A percentile compares a stretch with the other conserved stretches of the same genome.
Evolutionary conservation across 2,888 invertebrate species (phyloP).

Genomic region (Melinopterus prodromus): DNA sequence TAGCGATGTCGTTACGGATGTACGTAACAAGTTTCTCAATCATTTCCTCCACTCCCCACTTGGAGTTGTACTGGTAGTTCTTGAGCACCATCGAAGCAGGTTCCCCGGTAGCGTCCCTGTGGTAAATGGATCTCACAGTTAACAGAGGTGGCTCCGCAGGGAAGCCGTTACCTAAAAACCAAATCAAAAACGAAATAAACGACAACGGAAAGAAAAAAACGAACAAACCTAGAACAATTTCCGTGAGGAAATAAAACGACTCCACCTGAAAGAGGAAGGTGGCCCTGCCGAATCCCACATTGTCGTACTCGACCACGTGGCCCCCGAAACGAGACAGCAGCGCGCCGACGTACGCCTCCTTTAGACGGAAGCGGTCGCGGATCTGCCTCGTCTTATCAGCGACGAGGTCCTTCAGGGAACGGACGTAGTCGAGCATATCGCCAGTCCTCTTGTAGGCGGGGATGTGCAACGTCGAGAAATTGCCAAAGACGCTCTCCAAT

Average conservation of each 20-base stretch:
- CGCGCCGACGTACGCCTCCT: constrained; percentile 61
- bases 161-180: constrained; percentile 58
- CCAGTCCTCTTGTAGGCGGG: constrained; percentile 59
- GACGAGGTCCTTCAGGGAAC: constrained; percentile 64
- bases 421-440: constrained; percentile 66
- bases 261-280: constrained; percentile 70
- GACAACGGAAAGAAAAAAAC: too few relatives aligned
- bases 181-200: constrained; percentile 16
- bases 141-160: constrained; percentile 66
- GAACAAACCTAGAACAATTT: constrained; percentile 65
- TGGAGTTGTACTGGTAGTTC: constrained; percentile 54
- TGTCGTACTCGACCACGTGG: constrained; percentile 63
- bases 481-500: constrained; percentile 63
- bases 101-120: constrained; percentile 44
- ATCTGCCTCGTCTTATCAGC: constrained; percentile 62
- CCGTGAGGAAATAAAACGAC: constrained; percentile 70
- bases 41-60: constrained; percentile 52
- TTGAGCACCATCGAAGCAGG: constrained; percentile 40
- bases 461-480: constrained; percentile 56
- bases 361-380: constrained; percentile 56
- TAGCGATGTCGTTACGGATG: constrained; percentile 39
- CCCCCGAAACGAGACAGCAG: constrained; percentile 59
- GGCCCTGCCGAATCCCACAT: constrained; percentile 59
- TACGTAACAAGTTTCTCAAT: constrained; percentile 49
- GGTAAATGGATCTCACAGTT: constrained; percentile 67